Evolutionary conservation across 2,113 vertebrate species (phyloP).

Genomic region (Seriola quinqueradiata): DNA sequence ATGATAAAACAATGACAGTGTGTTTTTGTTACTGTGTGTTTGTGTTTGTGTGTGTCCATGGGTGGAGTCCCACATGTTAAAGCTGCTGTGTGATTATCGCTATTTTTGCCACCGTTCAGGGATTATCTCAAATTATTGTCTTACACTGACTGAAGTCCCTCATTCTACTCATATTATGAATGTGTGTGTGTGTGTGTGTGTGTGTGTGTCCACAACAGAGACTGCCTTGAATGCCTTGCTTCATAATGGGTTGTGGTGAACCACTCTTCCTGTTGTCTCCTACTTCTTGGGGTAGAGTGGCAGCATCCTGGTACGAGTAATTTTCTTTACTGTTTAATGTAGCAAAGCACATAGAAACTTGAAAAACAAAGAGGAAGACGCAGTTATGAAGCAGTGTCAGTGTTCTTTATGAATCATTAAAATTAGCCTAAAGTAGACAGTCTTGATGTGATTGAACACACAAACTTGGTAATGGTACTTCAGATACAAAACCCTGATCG

Average conservation of each 20-base stretch:
- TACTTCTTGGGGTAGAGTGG: neutral
- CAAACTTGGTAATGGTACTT: too few species aligned
- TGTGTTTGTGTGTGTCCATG: slow-evolving; percentile 4
- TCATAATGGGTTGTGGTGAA: slow-evolving; percentile 4
- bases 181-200: slow-evolving; percentile 5
- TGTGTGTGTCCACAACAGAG: neutral
- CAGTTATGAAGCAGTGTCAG: neutral
- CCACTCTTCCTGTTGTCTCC: slow-evolving; percentile 3
- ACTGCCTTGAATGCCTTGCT: neutral
- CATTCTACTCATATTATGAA: neutral
- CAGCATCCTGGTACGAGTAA: neutral
- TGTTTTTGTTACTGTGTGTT: neutral
- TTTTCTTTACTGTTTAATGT: slow-evolving; percentile 5
- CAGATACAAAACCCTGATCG: too few species aligned
- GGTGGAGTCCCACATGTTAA: neutral
- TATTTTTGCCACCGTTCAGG: slow-evolving; percentile 6
- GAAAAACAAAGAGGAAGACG: neutral
- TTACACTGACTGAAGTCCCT: neutral
- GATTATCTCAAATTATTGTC: neutral
- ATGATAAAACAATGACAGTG: neutral
- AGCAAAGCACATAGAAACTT: neutral
- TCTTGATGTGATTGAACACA: too few species aligned
- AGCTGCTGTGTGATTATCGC: neutral
- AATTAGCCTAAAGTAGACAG: too few species aligned
- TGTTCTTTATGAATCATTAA: neutral